These are phyloP conservation scores for Spodoptera frugiperda DNA, from an alignment of 1,140 invertebrate genomes.

Conservation along the genomic window DNA sequence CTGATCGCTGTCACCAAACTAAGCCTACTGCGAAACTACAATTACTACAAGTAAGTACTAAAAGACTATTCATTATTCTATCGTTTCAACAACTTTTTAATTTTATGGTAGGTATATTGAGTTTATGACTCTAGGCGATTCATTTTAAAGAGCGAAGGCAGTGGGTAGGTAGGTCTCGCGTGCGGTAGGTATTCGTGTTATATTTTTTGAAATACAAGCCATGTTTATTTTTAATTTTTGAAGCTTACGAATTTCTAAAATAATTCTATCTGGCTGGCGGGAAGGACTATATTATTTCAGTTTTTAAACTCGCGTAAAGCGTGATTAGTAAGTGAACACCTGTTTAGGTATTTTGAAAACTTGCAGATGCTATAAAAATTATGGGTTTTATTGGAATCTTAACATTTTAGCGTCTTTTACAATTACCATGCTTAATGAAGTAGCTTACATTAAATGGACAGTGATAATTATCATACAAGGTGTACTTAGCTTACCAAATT, in stretches of 20 bases:
- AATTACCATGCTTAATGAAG: constrained; percentile 42
- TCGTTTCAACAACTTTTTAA: constrained; percentile 62
- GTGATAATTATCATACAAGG: constrained; percentile 76
- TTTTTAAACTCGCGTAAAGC: constrained; percentile 1
- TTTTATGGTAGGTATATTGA: constrained; percentile 24
- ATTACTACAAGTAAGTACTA: constrained; percentile 57
- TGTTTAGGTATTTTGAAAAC: constrained; percentile 16
- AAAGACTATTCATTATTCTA: constrained; percentile 62
- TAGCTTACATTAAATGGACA: constrained; percentile 77
- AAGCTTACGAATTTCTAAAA: neutral
- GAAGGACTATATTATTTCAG: neutral
- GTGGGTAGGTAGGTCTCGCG: neutral
- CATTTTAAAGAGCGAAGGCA: constrained; percentile 29
- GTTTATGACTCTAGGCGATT: constrained; percentile 24
- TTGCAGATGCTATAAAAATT: neutral
- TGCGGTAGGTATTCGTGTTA: neutral
- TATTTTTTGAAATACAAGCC: neutral
- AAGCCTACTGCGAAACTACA: constrained; percentile 62
- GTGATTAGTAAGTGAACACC: constrained; percentile 2
- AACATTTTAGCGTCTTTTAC: constrained; percentile 31
- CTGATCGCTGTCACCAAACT: constrained; percentile 45
- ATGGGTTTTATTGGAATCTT: constrained; percentile 1
- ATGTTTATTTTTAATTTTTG: no score
- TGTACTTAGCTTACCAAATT: constrained; percentile 62
- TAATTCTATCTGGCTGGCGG: neutral